phyloP scores from a whole-genome alignment of 2,888 invertebrate species.

The Yponomeuta plumbellus region DNA sequence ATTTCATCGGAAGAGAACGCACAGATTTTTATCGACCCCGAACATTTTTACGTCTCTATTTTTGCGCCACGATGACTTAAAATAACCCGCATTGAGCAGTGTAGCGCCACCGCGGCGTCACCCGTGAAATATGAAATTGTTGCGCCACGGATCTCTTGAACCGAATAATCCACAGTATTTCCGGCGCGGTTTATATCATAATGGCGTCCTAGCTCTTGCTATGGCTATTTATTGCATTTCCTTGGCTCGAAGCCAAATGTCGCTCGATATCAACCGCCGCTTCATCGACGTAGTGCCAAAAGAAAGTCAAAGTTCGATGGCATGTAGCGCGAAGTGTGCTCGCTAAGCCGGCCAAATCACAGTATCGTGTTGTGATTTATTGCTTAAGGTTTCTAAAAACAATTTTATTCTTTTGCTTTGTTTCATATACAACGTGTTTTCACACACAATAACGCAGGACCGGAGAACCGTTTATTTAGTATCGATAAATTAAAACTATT shows the following conservation, averaged over 20 bases:
- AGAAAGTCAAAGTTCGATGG: slow-evolving; percentile 71
- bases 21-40: background rate
- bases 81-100: background rate
- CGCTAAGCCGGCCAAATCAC: slow-evolving; percentile 2
- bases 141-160: slow-evolving; percentile 17
- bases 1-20: background rate
- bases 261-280: slow-evolving; percentile 40
- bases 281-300: slow-evolving; percentile 53
- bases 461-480: too few relatives aligned
- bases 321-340: slow-evolving; percentile 28
- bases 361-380: slow-evolving; percentile 14
- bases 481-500: too few relatives aligned
- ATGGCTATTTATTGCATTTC: slow-evolving; percentile 63
- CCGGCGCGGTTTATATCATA: slow-evolving; percentile 48
- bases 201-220: slow-evolving; percentile 56
- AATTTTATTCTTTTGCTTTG: background rate
- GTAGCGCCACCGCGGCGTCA: slow-evolving; percentile 11
- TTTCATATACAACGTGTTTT: background rate
- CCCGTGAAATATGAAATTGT: slow-evolving; percentile 4
- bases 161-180: slow-evolving; percentile 45
- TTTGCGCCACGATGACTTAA: background rate
- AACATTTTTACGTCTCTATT: background rate
- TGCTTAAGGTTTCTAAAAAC: slow-evolving; percentile 9
- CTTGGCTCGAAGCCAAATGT: slow-evolving; percentile 58
- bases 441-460: too few relatives aligned